phyloP scores from a whole-genome alignment of 2,113 vertebrate species.

The Zootoca vivipara region DNA sequence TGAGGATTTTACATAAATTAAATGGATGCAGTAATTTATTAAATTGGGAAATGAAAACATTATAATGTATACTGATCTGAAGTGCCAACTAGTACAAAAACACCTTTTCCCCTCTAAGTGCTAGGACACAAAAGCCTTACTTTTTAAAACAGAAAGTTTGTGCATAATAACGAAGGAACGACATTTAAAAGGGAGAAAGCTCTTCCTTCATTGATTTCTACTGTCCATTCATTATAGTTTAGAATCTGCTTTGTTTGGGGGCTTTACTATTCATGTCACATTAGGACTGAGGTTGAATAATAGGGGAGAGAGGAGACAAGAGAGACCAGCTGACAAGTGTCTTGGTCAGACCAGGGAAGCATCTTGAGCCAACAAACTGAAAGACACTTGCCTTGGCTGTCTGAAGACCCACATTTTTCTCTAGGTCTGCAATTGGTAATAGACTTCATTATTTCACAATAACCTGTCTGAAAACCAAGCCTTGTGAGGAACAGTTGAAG shows the following conservation, averaged over 20 bases:
- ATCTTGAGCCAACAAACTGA: background rate
- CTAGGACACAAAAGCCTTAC: background rate
- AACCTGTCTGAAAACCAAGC: background rate
- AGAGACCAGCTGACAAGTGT: background rate
- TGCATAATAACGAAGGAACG: conserved; percentile 9
- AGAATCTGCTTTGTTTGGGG: background rate
- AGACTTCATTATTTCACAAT: background rate
- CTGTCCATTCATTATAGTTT: background rate
- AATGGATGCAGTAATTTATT: background rate
- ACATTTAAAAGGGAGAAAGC: background rate
- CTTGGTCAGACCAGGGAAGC: background rate
- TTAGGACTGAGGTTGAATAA: background rate
- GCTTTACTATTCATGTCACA: background rate
- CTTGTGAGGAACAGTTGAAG: no score
- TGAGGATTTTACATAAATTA: background rate
- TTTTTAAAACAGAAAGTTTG: conserved; percentile 8
- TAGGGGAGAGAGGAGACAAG: background rate
- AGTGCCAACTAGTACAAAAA: conserved; percentile 16
- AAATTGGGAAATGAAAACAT: background rate
- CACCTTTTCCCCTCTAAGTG: background rate
- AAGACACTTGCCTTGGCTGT: background rate
- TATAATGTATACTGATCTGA: conserved; percentile 13
- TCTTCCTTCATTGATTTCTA: background rate
- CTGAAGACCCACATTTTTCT: background rate
- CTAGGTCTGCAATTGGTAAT: background rate